phyloP scores from a whole-genome alignment of 2,797 vertebrate species.

The Mus caroli region DNA sequence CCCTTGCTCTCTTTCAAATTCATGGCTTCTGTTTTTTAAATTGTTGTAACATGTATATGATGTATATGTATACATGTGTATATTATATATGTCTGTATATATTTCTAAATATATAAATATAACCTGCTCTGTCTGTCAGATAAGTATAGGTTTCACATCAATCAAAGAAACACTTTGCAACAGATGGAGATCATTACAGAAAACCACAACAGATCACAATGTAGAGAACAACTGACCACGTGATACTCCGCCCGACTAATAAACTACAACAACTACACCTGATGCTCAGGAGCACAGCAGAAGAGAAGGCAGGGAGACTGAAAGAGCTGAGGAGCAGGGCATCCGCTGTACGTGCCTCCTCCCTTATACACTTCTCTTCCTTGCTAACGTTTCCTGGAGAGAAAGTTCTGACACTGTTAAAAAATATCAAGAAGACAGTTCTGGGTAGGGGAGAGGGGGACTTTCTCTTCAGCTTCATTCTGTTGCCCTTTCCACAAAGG shows the following conservation, averaged over 20 bases:
- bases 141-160: neutral
- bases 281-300: neutral
- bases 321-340: neutral
- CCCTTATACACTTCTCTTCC: neutral
- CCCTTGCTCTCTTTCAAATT: neutral
- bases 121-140: neutral
- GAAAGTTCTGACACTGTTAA: neutral
- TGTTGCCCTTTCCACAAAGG: neutral
- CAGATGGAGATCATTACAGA: neutral
- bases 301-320: no score
- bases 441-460: neutral
- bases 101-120: neutral
- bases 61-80: no score
- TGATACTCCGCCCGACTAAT: neutral
- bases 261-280: neutral
- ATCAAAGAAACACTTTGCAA: neutral
- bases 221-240: neutral
- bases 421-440: neutral
- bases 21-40: neutral
- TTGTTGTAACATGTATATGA: neutral
- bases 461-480: neutral
- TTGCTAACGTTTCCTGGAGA: neutral
- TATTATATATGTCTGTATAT: no score
- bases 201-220: neutral
- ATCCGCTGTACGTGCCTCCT: neutral